Conservation (phyloP, 37 sponge, comb jelly and placozoan genomes). For the Beroe forskalii region DNA sequence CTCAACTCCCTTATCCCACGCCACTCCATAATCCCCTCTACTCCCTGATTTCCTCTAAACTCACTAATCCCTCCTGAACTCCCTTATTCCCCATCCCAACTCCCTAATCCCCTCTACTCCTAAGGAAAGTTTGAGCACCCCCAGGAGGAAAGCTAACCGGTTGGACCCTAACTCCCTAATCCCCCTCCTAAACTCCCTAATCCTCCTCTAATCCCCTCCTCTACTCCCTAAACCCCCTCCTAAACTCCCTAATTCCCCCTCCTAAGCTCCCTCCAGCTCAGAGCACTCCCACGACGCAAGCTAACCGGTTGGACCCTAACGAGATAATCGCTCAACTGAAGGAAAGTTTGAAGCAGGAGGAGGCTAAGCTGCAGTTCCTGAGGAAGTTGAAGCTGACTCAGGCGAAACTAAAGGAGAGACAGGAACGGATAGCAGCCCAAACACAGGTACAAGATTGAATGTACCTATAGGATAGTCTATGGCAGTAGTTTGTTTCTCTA, state of each 20-base stretch:
- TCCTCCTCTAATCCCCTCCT: neutral
- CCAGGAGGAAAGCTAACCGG: too few relatives aligned
- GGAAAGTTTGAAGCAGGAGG: conserved; percentile 61
- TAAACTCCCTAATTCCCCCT: neutral
- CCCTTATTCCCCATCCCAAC: too few relatives aligned
- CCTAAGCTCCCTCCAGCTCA: neutral
- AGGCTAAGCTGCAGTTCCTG: conserved; percentile 51
- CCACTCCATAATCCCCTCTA: too few relatives aligned
- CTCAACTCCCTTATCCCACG: too few relatives aligned
- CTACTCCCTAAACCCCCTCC: neutral
- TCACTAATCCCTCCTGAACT: too few relatives aligned
- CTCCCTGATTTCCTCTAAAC: too few relatives aligned
- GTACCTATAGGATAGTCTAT: too few relatives aligned
- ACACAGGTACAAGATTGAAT: neutral
- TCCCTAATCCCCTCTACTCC: too few relatives aligned
- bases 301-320: conserved; percentile 53
- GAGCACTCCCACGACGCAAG: neutral
- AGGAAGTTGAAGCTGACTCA: conserved; percentile 60
- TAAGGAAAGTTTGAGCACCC: too few relatives aligned
- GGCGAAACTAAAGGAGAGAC: conserved; percentile 57
- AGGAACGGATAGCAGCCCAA: conserved; percentile 8
- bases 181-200: too few relatives aligned
- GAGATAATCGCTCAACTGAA: conserved; percentile 62
- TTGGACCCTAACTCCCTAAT: too few relatives aligned
- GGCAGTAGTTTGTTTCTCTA: too few relatives aligned